Conservation (phyloP, 2,888 invertebrate species). For the Chesias legatella region DNA sequence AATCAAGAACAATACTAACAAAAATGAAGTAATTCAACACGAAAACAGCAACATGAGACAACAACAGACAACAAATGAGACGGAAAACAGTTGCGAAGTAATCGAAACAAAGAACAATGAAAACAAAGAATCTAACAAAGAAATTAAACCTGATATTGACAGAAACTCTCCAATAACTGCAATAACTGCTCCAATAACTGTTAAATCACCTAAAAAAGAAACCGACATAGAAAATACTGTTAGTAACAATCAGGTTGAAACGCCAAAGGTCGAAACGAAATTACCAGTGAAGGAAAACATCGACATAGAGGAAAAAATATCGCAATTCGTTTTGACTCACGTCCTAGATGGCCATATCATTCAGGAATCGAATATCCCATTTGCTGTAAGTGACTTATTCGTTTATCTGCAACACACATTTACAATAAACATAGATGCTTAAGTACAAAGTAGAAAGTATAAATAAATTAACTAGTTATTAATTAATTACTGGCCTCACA, state of each 20-base stretch:
- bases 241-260: not conserved
- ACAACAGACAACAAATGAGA: not conserved
- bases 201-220: not conserved
- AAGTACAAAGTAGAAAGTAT: too few relatives aligned
- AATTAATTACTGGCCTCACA: too few relatives aligned
- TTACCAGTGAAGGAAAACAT: not conserved
- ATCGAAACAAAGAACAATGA: not conserved
- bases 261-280: not conserved
- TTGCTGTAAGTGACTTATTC: constrained; percentile 73
- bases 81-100: constrained; percentile 6
- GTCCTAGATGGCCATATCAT: constrained; percentile 71
- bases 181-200: not conserved
- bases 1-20: constrained; percentile 4
- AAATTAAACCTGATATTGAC: not conserved
- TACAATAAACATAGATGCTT: too few relatives aligned
- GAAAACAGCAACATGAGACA: too few relatives aligned
- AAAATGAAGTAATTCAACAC: constrained; percentile 10
- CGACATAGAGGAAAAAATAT: constrained; percentile 20
- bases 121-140: not conserved
- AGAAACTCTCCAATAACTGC: not conserved
- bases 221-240: not conserved
- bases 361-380: constrained; percentile 70
- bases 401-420: too few relatives aligned
- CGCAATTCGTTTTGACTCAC: constrained; percentile 55
- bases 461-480: too few relatives aligned